Evolutionary conservation across 2,797 vertebrate genomes (phyloP), one percentile per base, ranked within the genome.

Genomic region (Gymnodraco acuticeps): DNA sequence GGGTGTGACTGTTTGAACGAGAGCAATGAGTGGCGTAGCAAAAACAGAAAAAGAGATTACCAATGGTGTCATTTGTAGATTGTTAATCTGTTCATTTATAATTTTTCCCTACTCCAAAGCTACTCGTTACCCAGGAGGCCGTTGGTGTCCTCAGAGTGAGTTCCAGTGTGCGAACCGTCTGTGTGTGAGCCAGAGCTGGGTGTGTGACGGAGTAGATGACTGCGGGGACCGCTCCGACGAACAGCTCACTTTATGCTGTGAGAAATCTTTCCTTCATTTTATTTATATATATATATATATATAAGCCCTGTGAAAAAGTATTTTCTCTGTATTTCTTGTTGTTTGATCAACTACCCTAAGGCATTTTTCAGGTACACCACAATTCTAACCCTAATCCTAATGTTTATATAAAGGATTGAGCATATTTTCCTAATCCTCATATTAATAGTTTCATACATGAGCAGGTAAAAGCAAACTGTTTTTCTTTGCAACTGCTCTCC

Each of bases 121-220:
- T 5, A 94, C 94, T 23, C 93, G 94, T 70, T 95, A 63, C 88
- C 94, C 94, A 64, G 93, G 92, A 60, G 94, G 94, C 64, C 91
- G 91, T 11, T 95, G 92, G 90, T 95, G 94, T 47, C 91, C 84
- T 16, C 38, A 3, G 2, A 33, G 45, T 38, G 81, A 89, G 83
- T 94, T 94, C 65, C 54, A 95, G 85, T 95, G 94, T 58, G 73
- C 41, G 0, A 95, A 94, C 83, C 87, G 6, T 54, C 82, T 95
- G 78, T 94, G 94, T 77, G 86, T 94, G 79, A 86, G 3, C 77
- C 83, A 76, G 77, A 48, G 38, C 74, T 95, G 87, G 88, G 92
- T 94, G 83, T 95, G 94, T 51, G 94, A 95, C 3, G 92, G 93
- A 51, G 0, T 12, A 0, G 79, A 95, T 16, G 93, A 95, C 93